These are phyloP conservation scores for Pegoplata infirma DNA, from an alignment of 2,888 invertebrate genomes.

Conservation along the genomic window DNA sequence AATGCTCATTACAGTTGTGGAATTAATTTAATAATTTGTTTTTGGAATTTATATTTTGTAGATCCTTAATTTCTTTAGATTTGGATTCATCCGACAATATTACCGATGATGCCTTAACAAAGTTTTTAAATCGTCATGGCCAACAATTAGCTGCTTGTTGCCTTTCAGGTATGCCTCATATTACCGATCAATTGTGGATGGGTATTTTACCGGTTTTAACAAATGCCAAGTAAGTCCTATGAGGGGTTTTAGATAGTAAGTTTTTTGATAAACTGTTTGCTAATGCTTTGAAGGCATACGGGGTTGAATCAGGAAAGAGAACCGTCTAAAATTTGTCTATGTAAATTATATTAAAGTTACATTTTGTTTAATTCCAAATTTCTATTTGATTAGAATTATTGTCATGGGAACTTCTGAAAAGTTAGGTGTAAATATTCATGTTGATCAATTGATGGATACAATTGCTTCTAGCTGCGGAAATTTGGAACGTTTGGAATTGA, in stretches of 20 bases:
- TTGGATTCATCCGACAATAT: slow-evolving; percentile 97
- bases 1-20: too few species aligned
- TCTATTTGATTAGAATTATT: slow-evolving; percentile 85
- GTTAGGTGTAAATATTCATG: slow-evolving; percentile 96
- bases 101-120: slow-evolving; percentile 93
- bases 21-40: too few species aligned
- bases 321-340: too few species aligned
- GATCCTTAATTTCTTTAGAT: slow-evolving; percentile 91
- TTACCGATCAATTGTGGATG: slow-evolving; percentile 99
- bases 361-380: neutral
- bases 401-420: slow-evolving; percentile 98
- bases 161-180: slow-evolving; percentile 97
- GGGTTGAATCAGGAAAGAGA: too few species aligned
- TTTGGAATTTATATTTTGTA: slow-evolving; percentile 68
- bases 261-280: too few species aligned
- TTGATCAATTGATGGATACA: slow-evolving; percentile 98
- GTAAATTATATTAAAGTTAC: too few species aligned
- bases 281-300: too few species aligned
- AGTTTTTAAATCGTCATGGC: slow-evolving; percentile 94
- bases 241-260: too few species aligned
- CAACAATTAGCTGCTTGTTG: slow-evolving; percentile 92
- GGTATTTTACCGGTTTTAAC: slow-evolving; percentile 93
- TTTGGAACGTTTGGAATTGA: slow-evolving; percentile 93
- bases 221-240: slow-evolving; percentile 88
- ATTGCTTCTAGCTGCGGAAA: slow-evolving; percentile 95